phyloP scores from a whole-genome alignment of 2,113 vertebrate species.

The Cettia cetti region DNA sequence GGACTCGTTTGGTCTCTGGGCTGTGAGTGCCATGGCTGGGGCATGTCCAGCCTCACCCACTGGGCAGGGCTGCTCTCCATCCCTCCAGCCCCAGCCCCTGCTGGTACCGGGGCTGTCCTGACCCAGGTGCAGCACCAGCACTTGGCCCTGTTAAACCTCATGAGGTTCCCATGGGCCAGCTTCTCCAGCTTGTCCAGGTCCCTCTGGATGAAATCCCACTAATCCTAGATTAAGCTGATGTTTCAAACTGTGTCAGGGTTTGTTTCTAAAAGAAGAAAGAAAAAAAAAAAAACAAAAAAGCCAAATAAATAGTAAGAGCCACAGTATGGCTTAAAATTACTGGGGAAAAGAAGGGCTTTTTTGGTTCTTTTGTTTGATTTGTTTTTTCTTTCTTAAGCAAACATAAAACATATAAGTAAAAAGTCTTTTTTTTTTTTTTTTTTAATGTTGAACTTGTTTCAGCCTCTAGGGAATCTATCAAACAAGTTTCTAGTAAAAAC shows the following conservation, averaged over 20 bases:
- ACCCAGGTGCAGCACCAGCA: background rate
- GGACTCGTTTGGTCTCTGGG: background rate
- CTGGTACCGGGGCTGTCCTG: rapidly evolving
- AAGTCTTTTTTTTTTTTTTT: background rate
- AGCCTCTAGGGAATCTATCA: background rate
- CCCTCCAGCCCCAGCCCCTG: background rate
- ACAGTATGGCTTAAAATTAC: background rate
- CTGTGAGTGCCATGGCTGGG: background rate
- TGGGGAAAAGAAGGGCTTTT: too few species aligned
- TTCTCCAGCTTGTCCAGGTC: background rate
- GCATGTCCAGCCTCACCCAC: background rate
- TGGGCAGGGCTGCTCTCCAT: background rate
- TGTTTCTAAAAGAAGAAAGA: background rate
- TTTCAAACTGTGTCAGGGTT: background rate
- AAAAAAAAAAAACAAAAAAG: background rate
- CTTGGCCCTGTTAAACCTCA: background rate
- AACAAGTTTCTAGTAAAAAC: background rate
- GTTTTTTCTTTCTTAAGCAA: background rate
- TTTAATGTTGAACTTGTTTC: background rate
- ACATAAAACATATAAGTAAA: background rate
- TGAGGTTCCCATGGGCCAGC: too few species aligned
- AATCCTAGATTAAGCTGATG: background rate
- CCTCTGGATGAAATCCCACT: background rate
- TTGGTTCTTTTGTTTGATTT: background rate
- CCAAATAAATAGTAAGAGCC: background rate